Evolutionary conservation across 2,113 vertebrate genomes (phyloP).

Genomic region (Dendrocopos noguchii): DNA sequence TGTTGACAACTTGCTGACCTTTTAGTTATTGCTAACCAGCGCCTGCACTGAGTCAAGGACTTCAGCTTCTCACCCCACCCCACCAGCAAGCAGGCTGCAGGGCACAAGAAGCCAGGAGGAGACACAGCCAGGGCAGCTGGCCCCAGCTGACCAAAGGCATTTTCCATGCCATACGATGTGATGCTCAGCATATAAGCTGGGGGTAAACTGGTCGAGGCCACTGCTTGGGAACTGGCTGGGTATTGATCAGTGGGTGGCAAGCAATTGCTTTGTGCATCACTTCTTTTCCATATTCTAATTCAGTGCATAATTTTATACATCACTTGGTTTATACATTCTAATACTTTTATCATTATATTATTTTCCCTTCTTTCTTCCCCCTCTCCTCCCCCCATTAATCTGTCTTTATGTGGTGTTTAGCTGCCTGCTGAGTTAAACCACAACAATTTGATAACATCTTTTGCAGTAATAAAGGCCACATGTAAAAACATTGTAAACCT

Average conservation of each 20-base stretch:
- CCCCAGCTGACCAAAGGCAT: background rate
- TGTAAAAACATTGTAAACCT: background rate
- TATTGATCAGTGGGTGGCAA: background rate
- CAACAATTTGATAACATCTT: background rate
- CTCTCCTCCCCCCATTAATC: background rate
- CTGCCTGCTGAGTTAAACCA: background rate
- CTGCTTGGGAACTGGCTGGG: background rate
- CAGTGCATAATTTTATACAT: background rate
- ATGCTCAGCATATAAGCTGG: background rate
- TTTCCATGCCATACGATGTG: no score
- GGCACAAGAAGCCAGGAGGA: background rate
- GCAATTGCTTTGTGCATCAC: background rate
- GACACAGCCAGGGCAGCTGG: background rate
- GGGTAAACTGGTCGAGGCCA: background rate
- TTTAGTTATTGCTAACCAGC: background rate
- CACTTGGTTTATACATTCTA: background rate
- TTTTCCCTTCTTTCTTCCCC: background rate
- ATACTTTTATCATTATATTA: background rate
- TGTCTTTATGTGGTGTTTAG: background rate
- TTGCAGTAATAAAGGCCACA: background rate
- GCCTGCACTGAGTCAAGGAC: no score
- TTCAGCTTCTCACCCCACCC: background rate
- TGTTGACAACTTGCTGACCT: background rate
- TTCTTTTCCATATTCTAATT: background rate
- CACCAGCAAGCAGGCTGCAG: background rate